Evolutionary conservation across 2,113 vertebrate genomes (phyloP), one percentile per base, ranked within the genome.

Genomic region (Sceloporus undulatus): DNA sequence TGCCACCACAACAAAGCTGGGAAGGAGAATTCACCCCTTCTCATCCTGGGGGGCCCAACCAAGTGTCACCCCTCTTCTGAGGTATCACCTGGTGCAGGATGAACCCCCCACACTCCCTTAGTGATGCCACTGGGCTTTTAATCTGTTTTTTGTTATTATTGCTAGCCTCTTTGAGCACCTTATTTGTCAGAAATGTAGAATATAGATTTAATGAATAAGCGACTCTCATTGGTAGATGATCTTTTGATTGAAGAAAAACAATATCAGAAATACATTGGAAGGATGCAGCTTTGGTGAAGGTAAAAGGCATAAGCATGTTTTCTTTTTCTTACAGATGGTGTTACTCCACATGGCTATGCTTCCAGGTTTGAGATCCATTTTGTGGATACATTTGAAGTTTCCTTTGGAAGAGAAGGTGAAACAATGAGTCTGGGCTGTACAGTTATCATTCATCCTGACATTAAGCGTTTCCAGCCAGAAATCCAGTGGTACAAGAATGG

Each of bases 401-500:
- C 98, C 0, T 99, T 99, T 95, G 98, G 99, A 85, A 97, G 98
- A 94, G 99, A 99, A 95, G 98, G 98, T 0, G 99, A 99, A 95
- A 99, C 99, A 0, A 96, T 99, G 97, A 99, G 98, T 91, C 96
- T 99, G 91, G 99, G 99, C 68, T 99, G 98, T 90, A 97, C 98
- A 0, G 98, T 99, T 56, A 96, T 99, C 91, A 98, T 99, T 95
- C 98, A 97, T 84, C 99, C 99, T 2, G 94, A 97, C 25, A 97
- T 99, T 77, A 97, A 98, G 70, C 97, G 97, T 94, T 99, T 98
- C 96, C 98, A 98, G 87, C 99, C 99, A 6, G 98, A 98, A 90
- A 95, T 99, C 34, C 97, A 99, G 94, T 99, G 99, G 99, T 99
- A 98, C 95, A 97, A 98, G 96, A 98, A 98, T 54, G 98, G 99